Evolutionary conservation across 2,888 invertebrate species (phyloP).

Genomic region (Brachylomia viminalis): DNA sequence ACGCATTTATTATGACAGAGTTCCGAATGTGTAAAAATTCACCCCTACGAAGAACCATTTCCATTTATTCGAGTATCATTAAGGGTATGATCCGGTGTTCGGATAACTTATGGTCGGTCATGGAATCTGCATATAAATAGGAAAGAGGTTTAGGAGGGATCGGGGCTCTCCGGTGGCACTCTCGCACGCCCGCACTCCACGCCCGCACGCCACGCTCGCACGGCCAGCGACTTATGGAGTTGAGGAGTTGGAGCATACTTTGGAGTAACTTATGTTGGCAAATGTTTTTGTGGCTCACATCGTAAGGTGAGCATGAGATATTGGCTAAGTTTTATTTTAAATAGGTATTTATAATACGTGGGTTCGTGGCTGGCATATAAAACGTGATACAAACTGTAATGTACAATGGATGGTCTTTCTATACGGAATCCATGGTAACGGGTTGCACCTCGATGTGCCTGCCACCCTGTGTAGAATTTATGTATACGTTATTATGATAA

Average conservation of each 20-base stretch:
- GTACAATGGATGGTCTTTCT: neutral
- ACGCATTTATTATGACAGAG: constrained; percentile 76
- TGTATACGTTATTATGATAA: neutral
- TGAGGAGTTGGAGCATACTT: constrained; percentile 55
- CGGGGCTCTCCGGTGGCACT: constrained; percentile 45
- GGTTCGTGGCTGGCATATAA: neutral
- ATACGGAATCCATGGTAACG: no score
- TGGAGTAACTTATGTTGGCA: constrained; percentile 55
- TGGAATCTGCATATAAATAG: constrained; percentile 90
- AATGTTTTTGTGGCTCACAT: constrained; percentile 41
- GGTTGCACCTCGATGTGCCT: no score
- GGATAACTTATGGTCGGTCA: constrained; percentile 89
- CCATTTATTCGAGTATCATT: constrained; percentile 87
- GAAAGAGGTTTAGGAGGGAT: constrained; percentile 81
- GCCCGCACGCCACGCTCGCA: constrained; percentile 53
- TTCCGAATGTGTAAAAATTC: constrained; percentile 75
- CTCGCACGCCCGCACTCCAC: constrained; percentile 30
- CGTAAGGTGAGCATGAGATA: constrained; percentile 40
- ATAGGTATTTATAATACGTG: constrained; percentile 34
- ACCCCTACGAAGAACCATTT: constrained; percentile 79
- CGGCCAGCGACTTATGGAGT: constrained; percentile 50
- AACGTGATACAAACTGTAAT: no score
- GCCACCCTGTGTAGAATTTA: no score
- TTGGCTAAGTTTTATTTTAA: constrained; percentile 47
- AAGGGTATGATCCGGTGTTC: constrained; percentile 88